Conservation (phyloP, 2,888 invertebrate genomes). For the Drosophila birchii region DNA sequence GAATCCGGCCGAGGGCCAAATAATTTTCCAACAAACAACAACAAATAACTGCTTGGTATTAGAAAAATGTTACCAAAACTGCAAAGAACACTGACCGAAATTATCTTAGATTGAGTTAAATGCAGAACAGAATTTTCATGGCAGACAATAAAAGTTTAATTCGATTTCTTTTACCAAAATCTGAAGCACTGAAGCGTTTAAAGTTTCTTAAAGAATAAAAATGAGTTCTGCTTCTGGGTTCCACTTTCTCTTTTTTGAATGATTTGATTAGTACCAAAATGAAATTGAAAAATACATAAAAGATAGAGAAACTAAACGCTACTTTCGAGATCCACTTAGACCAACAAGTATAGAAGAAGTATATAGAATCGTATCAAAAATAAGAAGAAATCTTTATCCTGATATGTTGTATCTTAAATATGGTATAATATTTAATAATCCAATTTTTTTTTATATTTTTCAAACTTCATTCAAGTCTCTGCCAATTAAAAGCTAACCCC, state of each 20-base stretch:
- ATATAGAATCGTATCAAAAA: no score
- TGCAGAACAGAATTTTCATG: neutral
- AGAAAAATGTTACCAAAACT: conserved; percentile 60
- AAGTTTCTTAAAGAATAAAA: neutral
- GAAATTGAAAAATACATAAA: neutral
- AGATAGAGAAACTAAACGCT: neutral
- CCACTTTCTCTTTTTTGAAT: conserved; percentile 2
- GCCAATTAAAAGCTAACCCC: neutral
- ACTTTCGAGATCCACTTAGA: no score
- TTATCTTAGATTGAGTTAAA: neutral
- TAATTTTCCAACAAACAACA: conserved; percentile 51
- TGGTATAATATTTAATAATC: neutral
- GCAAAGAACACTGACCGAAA: conserved; percentile 26
- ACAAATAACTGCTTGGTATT: conserved; percentile 40
- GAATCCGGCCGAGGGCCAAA: conserved; percentile 62
- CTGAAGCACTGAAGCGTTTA: conserved; percentile 1
- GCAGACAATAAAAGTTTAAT: neutral
- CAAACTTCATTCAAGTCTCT: no score
- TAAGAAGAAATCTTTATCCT: no score
- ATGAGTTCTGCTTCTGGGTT: conserved; percentile 18
- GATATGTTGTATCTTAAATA: neutral
- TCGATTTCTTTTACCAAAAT: neutral
- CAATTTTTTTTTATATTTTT: no score
- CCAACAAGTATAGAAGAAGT: no score
- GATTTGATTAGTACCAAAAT: neutral